Percentiles rank a stretch among this genome's conserved stretches.
phyloP scores from a whole-genome alignment of 2,888 invertebrate genomes.

The Drosophila tanythrix region DNA sequence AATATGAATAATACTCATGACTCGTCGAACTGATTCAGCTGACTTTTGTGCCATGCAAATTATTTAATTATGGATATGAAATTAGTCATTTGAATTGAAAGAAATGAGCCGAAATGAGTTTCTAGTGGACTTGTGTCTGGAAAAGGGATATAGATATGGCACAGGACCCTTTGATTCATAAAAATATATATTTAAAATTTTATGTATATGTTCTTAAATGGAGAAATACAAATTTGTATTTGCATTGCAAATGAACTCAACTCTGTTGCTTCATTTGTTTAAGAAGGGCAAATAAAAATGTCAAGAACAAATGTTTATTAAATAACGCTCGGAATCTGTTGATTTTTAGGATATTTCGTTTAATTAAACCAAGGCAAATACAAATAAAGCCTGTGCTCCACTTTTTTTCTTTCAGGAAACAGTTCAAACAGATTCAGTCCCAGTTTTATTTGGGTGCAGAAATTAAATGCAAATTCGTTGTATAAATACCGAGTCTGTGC shows the following conservation, averaged over 20 bases:
- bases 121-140: slow-evolving; percentile 4
- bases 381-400: background rate
- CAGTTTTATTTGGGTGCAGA: background rate
- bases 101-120: slow-evolving; percentile 28
- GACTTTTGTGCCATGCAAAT: slow-evolving; percentile 64
- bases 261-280: background rate
- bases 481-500: slow-evolving; percentile 11
- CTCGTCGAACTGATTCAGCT: slow-evolving; percentile 21
- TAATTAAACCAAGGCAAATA: background rate
- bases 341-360: background rate
- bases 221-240: background rate
- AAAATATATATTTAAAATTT: background rate
- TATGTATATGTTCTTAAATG: background rate
- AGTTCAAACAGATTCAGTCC: slow-evolving; percentile 1
- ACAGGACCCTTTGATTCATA: background rate
- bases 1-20: slow-evolving; percentile 29
- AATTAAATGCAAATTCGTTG: slow-evolving; percentile 16
- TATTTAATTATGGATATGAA: slow-evolving; percentile 70
- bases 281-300: background rate
- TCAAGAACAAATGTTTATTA: background rate
- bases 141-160: background rate
- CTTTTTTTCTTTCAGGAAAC: background rate
- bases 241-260: background rate
- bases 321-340: background rate
- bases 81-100: slow-evolving; percentile 47